These are phyloP conservation scores for Dicaeum eximium DNA, from an alignment of 2,113 vertebrate species.

Conservation along the genomic window DNA sequence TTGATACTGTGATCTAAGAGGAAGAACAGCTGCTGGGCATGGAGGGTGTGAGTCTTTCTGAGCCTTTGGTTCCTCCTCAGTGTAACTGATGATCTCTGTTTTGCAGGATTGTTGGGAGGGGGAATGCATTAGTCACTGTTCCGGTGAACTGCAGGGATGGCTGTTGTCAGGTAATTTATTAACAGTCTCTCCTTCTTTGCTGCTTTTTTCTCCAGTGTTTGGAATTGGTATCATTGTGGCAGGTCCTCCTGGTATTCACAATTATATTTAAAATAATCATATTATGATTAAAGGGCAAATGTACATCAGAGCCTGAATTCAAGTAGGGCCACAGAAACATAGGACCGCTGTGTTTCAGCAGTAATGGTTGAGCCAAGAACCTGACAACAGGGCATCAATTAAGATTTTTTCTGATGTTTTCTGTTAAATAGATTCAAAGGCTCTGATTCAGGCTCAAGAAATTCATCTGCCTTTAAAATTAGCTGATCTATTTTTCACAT, in stretches of 20 bases:
- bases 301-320: neutral
- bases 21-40: neutral
- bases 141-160: neutral
- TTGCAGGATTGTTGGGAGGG: neutral
- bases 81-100: neutral
- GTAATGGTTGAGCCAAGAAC: neutral
- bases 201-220: neutral
- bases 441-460: neutral
- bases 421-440: neutral
- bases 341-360: neutral
- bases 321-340: neutral
- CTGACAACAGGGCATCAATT: neutral
- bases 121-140: neutral
- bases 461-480: slow-evolving; percentile 26
- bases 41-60: neutral
- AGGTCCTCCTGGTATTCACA: neutral
- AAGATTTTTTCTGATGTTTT: neutral
- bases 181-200: neutral
- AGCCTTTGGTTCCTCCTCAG: neutral
- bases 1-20: neutral
- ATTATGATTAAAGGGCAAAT: neutral
- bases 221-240: neutral
- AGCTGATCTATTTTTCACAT: slow-evolving; percentile 26
- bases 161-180: neutral
- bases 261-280: neutral